Percentiles rank a stretch among this genome's conserved stretches.
Evolutionary conservation across 2,888 invertebrate species (phyloP).

Genomic region (Pherbina coryleti): DNA sequence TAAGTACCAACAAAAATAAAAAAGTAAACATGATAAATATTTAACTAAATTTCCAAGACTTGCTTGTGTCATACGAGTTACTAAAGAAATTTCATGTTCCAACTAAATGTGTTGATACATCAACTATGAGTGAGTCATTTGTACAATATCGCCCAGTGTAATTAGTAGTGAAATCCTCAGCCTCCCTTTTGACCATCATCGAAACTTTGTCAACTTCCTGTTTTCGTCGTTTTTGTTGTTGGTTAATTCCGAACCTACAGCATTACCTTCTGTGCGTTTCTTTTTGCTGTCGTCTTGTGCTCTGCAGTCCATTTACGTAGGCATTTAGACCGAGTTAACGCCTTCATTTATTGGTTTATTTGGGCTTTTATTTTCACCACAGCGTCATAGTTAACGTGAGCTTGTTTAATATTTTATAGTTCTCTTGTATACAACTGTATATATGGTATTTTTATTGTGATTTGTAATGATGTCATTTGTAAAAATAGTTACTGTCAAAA

Average conservation of each 20-base stretch:
- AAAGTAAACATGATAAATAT: too few species aligned
- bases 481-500: neutral
- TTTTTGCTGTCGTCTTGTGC: too few species aligned
- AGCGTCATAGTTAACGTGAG: neutral
- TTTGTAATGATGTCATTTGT: constrained; percentile 14
- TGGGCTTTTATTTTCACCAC: constrained; percentile 6
- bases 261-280: neutral
- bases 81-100: too few species aligned
- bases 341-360: constrained; percentile 34
- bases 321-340: constrained; percentile 32
- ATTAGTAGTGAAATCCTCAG: too few species aligned
- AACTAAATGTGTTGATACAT: too few species aligned
- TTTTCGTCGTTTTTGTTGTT: neutral
- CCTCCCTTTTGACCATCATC: too few species aligned
- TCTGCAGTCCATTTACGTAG: constrained; percentile 15
- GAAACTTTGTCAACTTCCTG: neutral
- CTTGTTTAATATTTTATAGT: neutral
- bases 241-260: neutral
- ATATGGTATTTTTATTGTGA: neutral
- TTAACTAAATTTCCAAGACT: too few species aligned
- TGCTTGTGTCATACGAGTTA: too few species aligned
- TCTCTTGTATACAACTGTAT: neutral
- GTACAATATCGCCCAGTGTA: too few species aligned
- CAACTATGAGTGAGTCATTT: too few species aligned
- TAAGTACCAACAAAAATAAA: too few species aligned